A percentile compares a stretch with the other conserved stretches of the same genome.
phyloP scores from a whole-genome alignment of 2,113 vertebrate genomes.

The Pomatostomus ruficeps region DNA sequence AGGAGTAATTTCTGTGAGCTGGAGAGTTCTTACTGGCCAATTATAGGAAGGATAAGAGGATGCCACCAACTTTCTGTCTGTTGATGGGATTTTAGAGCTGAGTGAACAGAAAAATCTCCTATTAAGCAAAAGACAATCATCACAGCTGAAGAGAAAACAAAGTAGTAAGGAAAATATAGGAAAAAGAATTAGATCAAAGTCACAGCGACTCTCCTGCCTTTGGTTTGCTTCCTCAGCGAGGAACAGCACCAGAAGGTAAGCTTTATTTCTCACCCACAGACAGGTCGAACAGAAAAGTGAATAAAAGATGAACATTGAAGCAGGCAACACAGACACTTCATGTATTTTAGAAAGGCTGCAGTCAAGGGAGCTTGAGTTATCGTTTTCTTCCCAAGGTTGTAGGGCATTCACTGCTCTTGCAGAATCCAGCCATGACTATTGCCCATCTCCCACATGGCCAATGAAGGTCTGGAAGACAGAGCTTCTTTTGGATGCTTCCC shows the following conservation, averaged over 20 bases:
- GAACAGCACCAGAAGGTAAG: background rate
- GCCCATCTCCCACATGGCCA: background rate
- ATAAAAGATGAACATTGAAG: background rate
- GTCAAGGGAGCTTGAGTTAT: fast-evolving
- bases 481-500: background rate
- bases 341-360: background rate
- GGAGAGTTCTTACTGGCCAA: background rate
- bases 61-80: background rate
- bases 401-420: background rate
- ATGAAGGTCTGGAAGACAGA: background rate
- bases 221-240: background rate
- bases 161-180: background rate
- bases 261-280: background rate
- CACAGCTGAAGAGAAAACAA: background rate
- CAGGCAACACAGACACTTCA: background rate
- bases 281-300: background rate
- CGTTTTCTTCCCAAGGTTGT: background rate
- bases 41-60: background rate
- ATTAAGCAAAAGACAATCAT: background rate
- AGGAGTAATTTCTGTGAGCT: background rate
- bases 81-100: background rate
- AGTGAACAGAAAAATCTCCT: background rate
- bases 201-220: background rate
- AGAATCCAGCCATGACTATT: background rate
- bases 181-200: background rate